phyloP scores from a whole-genome alignment of 2,888 invertebrate genomes.

The Cremastinae sp. region DNA sequence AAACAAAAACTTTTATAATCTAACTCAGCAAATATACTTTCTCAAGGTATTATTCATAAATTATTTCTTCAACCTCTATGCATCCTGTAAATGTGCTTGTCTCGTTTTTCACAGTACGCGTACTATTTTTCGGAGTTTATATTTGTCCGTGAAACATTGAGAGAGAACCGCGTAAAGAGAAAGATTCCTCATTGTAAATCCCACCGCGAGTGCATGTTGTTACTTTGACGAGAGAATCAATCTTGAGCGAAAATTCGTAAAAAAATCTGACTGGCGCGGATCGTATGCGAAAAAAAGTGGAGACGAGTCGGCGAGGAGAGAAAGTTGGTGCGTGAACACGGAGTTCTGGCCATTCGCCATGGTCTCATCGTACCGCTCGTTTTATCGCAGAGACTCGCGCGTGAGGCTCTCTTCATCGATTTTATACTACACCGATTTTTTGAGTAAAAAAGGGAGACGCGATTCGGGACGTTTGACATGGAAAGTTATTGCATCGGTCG shows the following conservation, averaged over 20 bases:
- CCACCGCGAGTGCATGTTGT: neutral
- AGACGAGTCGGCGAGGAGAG: conserved; percentile 18
- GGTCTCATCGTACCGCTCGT: conserved; percentile 52
- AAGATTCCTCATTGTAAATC: conserved; percentile 6
- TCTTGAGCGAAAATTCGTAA: neutral
- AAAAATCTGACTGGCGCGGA: conserved; percentile 36
- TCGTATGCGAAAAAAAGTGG: conserved; percentile 16
- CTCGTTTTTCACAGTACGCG: no score
- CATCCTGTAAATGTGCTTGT: no score
- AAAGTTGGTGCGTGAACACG: conserved; percentile 48
- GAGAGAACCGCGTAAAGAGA: neutral
- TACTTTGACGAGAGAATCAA: neutral
- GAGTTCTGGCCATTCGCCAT: conserved; percentile 56
- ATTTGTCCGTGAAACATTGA: no score
- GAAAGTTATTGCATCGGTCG: neutral
- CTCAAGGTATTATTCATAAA: no score
- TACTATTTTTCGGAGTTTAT: no score
- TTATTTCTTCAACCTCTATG: no score
- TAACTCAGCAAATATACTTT: no score
- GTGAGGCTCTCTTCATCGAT: conserved; percentile 49
- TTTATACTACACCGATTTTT: conserved; percentile 14
- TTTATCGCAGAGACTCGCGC: conserved; percentile 48
- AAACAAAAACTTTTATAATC: no score
- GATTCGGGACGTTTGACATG: neutral
- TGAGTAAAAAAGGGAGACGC: neutral